Evolutionary conservation across 30 jellyfish, hydroid and myxozoan species (phyloP).

Genomic region (Sanderia malayensis): DNA sequence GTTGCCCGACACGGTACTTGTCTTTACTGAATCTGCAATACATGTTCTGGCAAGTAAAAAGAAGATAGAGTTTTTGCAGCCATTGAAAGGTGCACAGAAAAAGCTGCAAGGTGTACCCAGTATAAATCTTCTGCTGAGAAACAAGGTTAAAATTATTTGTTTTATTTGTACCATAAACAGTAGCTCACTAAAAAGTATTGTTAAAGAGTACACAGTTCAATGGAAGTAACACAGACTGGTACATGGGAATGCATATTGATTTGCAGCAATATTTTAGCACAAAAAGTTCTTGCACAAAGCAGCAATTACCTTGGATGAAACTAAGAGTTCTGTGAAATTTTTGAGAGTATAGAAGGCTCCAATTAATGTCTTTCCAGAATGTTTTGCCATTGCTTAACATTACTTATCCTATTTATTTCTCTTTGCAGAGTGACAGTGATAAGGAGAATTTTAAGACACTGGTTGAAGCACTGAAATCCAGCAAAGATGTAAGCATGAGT

Average conservation of each 20-base stretch:
- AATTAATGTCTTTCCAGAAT: no score
- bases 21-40: constrained; percentile 72
- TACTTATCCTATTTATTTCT: no score
- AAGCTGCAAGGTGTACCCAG: constrained; percentile 82
- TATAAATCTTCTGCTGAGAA: constrained; percentile 68
- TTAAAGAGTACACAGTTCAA: background rate
- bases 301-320: no score
- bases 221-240: no score
- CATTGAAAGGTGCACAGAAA: constrained; percentile 84
- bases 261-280: no score
- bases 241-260: no score
- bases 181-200: no score
- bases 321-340: no score
- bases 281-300: no score
- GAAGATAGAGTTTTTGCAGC: constrained; percentile 91
- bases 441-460: constrained; percentile 72
- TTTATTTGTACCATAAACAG: no score
- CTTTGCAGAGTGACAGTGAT: constrained; percentile 79
- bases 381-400: no score
- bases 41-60: constrained; percentile 90
- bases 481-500: constrained; percentile 77
- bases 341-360: no score
- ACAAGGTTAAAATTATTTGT: constrained; percentile 72
- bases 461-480: constrained; percentile 60
- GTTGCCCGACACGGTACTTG: constrained; percentile 88